Evolutionary conservation across 2,888 invertebrate genomes (phyloP).

Genomic region (Dolichopus griseipennis): DNA sequence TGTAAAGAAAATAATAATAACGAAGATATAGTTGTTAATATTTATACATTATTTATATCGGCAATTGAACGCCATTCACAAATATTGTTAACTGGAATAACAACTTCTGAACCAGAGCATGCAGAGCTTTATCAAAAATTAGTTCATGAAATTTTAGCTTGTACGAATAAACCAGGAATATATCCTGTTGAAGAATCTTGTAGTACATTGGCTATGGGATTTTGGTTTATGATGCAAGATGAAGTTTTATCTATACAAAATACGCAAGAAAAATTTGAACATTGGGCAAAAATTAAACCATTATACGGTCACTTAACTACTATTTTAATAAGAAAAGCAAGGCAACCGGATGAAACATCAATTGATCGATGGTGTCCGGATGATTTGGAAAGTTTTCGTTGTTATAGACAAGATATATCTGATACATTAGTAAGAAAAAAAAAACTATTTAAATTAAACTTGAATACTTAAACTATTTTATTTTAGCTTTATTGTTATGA

Average conservation of each 20-base stretch:
- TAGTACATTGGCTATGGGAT: constrained; percentile 76
- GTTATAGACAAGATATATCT: constrained; percentile 77
- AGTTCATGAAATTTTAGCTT: constrained; percentile 65
- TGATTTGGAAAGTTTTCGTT: constrained; percentile 77
- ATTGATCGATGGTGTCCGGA: constrained; percentile 58
- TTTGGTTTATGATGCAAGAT: constrained; percentile 81
- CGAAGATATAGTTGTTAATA: constrained; percentile 56
- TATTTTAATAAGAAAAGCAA: constrained; percentile 69
- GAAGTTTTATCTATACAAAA: constrained; percentile 38
- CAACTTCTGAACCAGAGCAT: constrained; percentile 40
- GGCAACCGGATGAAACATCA: constrained; percentile 56
- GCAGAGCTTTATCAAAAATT: constrained; percentile 52
- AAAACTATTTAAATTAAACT: not conserved
- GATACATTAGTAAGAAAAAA: constrained; percentile 61
- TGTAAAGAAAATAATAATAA: constrained; percentile 44
- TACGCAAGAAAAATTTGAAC: constrained; percentile 34
- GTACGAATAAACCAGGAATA: constrained; percentile 68
- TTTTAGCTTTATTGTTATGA: constrained; percentile 74
- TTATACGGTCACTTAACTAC: constrained; percentile 71
- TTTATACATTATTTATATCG: constrained; percentile 60
- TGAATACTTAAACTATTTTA: constrained; percentile 17
- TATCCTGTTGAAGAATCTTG: constrained; percentile 83
- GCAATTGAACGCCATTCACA: constrained; percentile 63
- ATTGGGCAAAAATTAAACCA: constrained; percentile 55
- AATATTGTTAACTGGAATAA: constrained; percentile 40